These are phyloP conservation scores for Indicator indicator DNA, from an alignment of 2,113 vertebrate species.

Conservation along the genomic window DNA sequence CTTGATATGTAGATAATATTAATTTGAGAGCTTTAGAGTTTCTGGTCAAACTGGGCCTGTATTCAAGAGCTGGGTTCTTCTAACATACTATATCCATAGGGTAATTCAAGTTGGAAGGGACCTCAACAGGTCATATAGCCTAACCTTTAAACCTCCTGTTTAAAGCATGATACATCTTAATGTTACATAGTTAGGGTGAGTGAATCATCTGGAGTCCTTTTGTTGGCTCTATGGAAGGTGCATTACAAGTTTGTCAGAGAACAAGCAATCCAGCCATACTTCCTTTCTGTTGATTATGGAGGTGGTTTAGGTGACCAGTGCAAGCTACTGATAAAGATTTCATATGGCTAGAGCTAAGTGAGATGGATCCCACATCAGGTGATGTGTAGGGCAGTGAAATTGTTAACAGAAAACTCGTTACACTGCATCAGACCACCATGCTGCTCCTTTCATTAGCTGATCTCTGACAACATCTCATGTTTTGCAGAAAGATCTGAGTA, in stretches of 20 bases:
- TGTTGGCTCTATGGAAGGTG: background rate
- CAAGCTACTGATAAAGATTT: background rate
- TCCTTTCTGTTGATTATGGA: background rate
- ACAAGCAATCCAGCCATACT: too few species aligned
- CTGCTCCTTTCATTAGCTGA: background rate
- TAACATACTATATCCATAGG: accelerated
- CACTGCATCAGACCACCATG: background rate
- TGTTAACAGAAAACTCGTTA: background rate
- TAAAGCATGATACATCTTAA: background rate
- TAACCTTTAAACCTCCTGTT: background rate
- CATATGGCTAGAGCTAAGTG: background rate
- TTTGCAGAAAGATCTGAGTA: background rate
- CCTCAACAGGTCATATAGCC: accelerated
- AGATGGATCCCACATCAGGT: background rate
- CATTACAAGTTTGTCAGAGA: background rate
- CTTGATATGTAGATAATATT: background rate
- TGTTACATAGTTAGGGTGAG: background rate
- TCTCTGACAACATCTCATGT: background rate
- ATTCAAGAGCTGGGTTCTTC: background rate
- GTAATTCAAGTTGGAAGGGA: background rate
- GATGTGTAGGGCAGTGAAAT: background rate
- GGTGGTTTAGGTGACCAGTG: background rate
- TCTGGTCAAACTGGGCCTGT: background rate
- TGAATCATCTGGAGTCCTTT: background rate
- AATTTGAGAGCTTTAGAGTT: background rate